Base-by-base conservation (phyloP, 1,140 invertebrate genomes). In the Drosophila mayri region DNA sequence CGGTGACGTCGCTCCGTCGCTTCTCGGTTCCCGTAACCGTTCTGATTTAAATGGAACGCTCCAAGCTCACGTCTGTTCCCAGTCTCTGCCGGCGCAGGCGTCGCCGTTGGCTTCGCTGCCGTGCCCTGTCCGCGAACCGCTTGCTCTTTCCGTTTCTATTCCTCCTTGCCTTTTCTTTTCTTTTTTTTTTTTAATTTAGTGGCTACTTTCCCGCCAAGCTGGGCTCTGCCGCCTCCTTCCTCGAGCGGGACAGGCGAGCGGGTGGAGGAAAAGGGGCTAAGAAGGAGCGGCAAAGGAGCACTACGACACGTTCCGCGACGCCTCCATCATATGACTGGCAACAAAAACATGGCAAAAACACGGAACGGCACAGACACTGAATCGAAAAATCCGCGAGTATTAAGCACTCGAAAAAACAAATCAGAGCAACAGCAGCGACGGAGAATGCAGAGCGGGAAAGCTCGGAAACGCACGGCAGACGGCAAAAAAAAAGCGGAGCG, bases 31-130 rank as follows among this genome's bases (percentile, higher is more conserved):
- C 66, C 70, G 68, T 72, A 72, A 72, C 63, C 66, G 66, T 70
- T 74, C 71, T 74, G 75, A 85, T 81, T 87, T 83, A 84, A 88
- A 87, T 84, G 68, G 63, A 88, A 83, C 81, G 84, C 84, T 79
- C 70, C 68, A 79, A 88, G 80, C 85, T 84, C 80, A 87, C 85
- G 84, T 88, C 85, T 76, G 66, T 74, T 81, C 76, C 68, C 65
- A 70, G 59, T 78, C 65, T 43, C 75, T 63, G 76, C 54, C 66
- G 37, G 52, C 65, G 67, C 25, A n/a, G 59, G 41, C 60, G 74
- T 47, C 30, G 58, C 43, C 35, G 60, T n/a, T 32, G 14, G 44
- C 61, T 40, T 76, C 64, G 40, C 63, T 60, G 75, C 38, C 66
- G 46, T 32, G 71, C 65, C 44, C 54, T 35, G 71, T 49, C 46